phyloP scores from a whole-genome alignment of 2,113 vertebrate species.

The Chunga burmeisteri region DNA sequence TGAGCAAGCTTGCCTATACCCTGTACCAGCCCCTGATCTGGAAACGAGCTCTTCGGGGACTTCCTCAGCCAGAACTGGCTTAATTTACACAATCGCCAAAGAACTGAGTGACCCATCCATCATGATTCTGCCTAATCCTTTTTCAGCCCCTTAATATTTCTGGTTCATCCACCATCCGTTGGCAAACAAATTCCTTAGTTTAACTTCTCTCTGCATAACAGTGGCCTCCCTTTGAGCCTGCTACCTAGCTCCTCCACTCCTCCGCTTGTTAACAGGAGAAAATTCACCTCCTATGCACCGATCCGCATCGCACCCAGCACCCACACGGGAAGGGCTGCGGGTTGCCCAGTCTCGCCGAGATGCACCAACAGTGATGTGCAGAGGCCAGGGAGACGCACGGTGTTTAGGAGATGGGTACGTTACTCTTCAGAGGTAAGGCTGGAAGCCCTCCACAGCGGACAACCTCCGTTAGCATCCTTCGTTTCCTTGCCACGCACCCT shows the following conservation, averaged over 20 bases:
- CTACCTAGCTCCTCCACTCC: not conserved
- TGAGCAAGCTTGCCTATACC: not conserved
- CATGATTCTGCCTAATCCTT: not conserved
- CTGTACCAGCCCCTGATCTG: rapidly evolving
- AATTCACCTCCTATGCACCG: not conserved
- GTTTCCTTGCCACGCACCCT: not conserved
- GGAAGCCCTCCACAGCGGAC: not conserved
- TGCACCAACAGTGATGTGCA: rapidly evolving
- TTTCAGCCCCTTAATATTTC: not conserved
- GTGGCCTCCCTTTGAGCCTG: not conserved
- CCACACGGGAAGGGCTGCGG: not conserved
- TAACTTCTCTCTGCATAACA: not conserved
- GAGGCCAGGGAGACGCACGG: rapidly evolving
- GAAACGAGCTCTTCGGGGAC: not conserved
- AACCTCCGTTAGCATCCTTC: not conserved
- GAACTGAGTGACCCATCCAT: not conserved
- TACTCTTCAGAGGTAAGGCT: not conserved
- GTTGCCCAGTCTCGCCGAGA: not conserved
- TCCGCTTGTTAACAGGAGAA: too few species aligned
- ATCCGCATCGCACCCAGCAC: rapidly evolving
- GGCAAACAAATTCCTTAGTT: not conserved
- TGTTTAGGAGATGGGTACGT: rapidly evolving
- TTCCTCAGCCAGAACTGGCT: not conserved
- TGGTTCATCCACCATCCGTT: not conserved
- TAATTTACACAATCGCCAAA: not conserved